These are phyloP conservation scores for Peromyscus aztecus DNA, from an alignment of 2,797 vertebrate genomes.

Conservation along the genomic window DNA sequence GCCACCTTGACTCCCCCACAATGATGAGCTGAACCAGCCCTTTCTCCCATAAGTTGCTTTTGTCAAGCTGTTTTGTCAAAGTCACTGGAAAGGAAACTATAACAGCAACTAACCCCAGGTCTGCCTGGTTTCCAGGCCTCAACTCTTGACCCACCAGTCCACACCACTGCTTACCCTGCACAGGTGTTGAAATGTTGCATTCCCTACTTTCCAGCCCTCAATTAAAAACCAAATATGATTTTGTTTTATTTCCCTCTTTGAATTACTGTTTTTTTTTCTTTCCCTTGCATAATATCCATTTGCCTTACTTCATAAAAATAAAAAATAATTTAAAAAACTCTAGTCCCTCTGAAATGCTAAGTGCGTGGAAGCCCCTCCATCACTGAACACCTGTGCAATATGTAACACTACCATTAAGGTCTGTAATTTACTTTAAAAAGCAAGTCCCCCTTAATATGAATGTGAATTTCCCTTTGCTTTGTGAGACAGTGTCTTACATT, in stretches of 20 bases:
- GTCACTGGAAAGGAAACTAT: not conserved
- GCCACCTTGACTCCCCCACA: not conserved
- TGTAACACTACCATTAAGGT: not conserved
- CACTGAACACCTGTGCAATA: not conserved
- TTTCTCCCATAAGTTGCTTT: not conserved
- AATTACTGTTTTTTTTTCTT: not conserved
- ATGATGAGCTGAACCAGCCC: not conserved
- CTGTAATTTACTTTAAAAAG: not conserved
- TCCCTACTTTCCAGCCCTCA: not conserved
- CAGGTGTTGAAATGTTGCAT: not conserved
- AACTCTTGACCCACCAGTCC: not conserved
- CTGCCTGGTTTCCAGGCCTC: not conserved
- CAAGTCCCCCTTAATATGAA: not conserved
- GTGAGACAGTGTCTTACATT: not conserved
- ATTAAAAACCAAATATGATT: constrained; percentile 29
- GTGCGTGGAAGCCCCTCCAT: not conserved
- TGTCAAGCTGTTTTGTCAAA: not conserved
- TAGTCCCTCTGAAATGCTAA: not conserved
- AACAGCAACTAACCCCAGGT: not conserved
- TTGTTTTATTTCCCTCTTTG: constrained; percentile 21
- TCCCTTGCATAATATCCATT: not conserved
- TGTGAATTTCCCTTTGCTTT: not conserved
- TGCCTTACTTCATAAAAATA: not conserved
- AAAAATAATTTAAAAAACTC: not conserved
- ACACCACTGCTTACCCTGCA: accelerated